Evolutionary conservation across 2,888 invertebrate genomes (phyloP).

Genomic region (Leptinotarsa rubiginosa): DNA sequence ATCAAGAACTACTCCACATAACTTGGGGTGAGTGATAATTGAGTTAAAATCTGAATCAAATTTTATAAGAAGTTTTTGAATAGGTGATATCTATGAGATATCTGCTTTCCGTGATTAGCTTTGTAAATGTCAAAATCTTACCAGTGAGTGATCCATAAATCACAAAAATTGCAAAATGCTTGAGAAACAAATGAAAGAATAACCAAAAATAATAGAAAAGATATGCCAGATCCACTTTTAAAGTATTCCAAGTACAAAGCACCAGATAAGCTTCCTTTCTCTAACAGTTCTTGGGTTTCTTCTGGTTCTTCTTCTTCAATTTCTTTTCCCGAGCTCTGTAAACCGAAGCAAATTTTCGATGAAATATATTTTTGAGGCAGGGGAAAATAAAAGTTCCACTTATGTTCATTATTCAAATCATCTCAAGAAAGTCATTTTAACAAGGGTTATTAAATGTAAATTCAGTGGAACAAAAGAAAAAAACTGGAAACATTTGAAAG

Average conservation of each 20-base stretch:
- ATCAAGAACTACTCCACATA: no score
- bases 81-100: background rate
- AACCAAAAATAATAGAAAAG: slow-evolving; percentile 69
- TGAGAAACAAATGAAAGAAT: slow-evolving; percentile 75
- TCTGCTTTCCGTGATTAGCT: background rate
- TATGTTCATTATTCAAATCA: no score
- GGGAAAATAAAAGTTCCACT: no score
- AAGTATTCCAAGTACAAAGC: slow-evolving; percentile 78
- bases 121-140: slow-evolving; percentile 59
- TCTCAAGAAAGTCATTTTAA: no score
- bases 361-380: no score
- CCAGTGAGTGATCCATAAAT: slow-evolving; percentile 85
- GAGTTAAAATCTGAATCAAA: no score
- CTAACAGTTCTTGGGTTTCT: slow-evolving; percentile 75
- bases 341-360: background rate
- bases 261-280: slow-evolving; percentile 73
- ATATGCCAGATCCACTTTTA: slow-evolving; percentile 74
- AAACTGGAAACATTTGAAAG: no score
- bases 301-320: slow-evolving; percentile 65
- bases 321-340: slow-evolving; percentile 22
- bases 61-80: no score
- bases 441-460: no score
- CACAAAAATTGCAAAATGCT: slow-evolving; percentile 76
- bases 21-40: no score
- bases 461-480: no score